A percentile compares a stretch with the other conserved stretches of the same genome.
Evolutionary conservation across 2,797 vertebrate species (phyloP).

Genomic region (Salmo trutta): DNA sequence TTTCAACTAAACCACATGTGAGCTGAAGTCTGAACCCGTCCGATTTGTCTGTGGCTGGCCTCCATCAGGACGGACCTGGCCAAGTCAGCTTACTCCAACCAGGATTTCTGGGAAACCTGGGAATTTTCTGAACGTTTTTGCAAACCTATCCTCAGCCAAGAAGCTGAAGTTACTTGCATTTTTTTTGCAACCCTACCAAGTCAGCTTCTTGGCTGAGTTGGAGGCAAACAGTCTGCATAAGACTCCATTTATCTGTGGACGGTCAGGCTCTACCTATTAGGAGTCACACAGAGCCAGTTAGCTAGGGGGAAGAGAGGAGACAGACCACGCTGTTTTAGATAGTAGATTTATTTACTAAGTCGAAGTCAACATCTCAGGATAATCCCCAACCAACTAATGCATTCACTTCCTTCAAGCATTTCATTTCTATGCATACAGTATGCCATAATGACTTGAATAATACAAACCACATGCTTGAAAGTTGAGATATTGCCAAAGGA

Average conservation of each 20-base stretch:
- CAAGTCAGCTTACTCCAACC: too few species aligned
- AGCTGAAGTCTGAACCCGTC: slow-evolving; percentile 11
- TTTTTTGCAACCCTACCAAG: slow-evolving; percentile 13
- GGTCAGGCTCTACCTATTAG: slow-evolving; percentile 63
- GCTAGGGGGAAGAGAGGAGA: slow-evolving; percentile 28
- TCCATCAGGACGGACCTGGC: too few species aligned
- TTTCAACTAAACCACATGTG: slow-evolving; percentile 8
- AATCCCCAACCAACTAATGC: slow-evolving; percentile 23
- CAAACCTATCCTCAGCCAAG: too few species aligned
- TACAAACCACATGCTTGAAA: slow-evolving; percentile 32
- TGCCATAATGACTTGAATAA: slow-evolving; percentile 47
- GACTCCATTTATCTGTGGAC: slow-evolving; percentile 53
- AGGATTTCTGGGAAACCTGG: too few species aligned
- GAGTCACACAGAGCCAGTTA: slow-evolving; percentile 66
- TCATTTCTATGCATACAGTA: slow-evolving; percentile 4
- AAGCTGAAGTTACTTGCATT: too few species aligned
- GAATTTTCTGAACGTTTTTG: too few species aligned
- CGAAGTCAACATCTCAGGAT: slow-evolving; percentile 52
- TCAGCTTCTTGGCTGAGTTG: slow-evolving; percentile 26
- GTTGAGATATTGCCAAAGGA: neutral
- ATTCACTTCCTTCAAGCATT: slow-evolving; percentile 26
- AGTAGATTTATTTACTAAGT: slow-evolving; percentile 43
- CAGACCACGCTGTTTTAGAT: slow-evolving; percentile 39
- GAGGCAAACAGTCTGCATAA: slow-evolving; percentile 40
- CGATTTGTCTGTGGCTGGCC: neutral